These are phyloP conservation scores for Silurus aristotelis DNA, from an alignment of 2,797 vertebrate species.

Conservation along the genomic window DNA sequence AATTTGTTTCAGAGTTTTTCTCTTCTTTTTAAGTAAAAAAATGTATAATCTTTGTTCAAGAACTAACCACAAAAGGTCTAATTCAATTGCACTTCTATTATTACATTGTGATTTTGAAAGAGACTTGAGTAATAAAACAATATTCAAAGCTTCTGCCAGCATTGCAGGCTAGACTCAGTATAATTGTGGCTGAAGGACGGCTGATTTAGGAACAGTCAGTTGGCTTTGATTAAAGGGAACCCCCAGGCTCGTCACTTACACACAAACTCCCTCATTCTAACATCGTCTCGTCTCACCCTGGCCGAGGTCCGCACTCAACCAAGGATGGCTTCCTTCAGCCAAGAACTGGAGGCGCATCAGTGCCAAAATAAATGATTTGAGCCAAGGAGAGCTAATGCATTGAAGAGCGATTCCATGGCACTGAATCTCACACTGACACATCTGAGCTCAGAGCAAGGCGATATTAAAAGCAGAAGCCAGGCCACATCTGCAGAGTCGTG, in stretches of 20 bases:
- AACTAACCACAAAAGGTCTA: slow-evolving; percentile 20
- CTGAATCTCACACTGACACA: slow-evolving; percentile 41
- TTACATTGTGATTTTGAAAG: slow-evolving; percentile 11
- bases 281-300: slow-evolving; percentile 41
- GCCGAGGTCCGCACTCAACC: slow-evolving; percentile 40
- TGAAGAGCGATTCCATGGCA: slow-evolving; percentile 44
- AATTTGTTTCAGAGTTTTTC: slow-evolving; percentile 15
- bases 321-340: slow-evolving; percentile 46
- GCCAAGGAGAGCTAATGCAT: slow-evolving; percentile 52
- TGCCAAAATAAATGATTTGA: slow-evolving; percentile 56
- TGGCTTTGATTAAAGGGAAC: slow-evolving; percentile 55
- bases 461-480: slow-evolving; percentile 34
- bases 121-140: slow-evolving; percentile 5
- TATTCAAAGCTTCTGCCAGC: slow-evolving; percentile 22
- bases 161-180: slow-evolving; percentile 17
- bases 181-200: slow-evolving; percentile 37
- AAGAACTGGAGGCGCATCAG: slow-evolving; percentile 36
- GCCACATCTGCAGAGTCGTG: slow-evolving; percentile 33
- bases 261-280: slow-evolving; percentile 43
- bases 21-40: background rate
- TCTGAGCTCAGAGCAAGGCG: slow-evolving; percentile 45
- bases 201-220: slow-evolving; percentile 44
- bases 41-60: slow-evolving; percentile 14
- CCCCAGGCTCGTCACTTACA: slow-evolving; percentile 35
- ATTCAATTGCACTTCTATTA: slow-evolving; percentile 13